A percentile compares a stretch with the other conserved stretches of the same genome.
Conservation (phyloP, 2,888 invertebrate species). For the Orgyia antiqua region DNA sequence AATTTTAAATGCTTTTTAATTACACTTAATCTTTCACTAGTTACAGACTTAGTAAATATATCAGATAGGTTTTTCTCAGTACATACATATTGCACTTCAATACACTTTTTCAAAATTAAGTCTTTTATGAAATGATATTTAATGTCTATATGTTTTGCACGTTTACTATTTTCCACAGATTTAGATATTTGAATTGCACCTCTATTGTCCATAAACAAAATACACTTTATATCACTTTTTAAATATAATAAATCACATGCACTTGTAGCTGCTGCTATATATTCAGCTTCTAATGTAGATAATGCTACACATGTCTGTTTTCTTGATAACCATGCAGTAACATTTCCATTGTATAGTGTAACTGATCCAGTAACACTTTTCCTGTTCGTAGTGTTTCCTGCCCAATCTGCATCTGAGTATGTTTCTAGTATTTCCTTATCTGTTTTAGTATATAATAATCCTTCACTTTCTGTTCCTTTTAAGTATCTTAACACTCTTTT, state of each 20-base stretch:
- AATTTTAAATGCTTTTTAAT: too few species aligned
- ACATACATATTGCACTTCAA: background rate
- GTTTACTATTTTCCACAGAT: background rate
- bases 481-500: constrained; percentile 2
- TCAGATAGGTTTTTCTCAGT: background rate
- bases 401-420: constrained; percentile 5
- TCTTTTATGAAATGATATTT: background rate
- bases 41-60: background rate
- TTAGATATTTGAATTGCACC: background rate
- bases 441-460: background rate
- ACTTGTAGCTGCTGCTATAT: background rate
- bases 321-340: background rate
- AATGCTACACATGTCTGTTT: background rate
- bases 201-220: background rate
- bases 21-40: too few species aligned
- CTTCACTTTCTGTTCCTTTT: constrained; percentile 1
- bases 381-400: background rate
- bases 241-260: background rate
- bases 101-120: background rate
- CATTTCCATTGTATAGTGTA: background rate
- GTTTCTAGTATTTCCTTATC: background rate
- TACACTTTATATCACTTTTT: background rate
- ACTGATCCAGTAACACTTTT: background rate
- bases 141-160: background rate
- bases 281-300: background rate